Conservation (phyloP, 2,888 invertebrate species). For the Epinotia ramella region DNA sequence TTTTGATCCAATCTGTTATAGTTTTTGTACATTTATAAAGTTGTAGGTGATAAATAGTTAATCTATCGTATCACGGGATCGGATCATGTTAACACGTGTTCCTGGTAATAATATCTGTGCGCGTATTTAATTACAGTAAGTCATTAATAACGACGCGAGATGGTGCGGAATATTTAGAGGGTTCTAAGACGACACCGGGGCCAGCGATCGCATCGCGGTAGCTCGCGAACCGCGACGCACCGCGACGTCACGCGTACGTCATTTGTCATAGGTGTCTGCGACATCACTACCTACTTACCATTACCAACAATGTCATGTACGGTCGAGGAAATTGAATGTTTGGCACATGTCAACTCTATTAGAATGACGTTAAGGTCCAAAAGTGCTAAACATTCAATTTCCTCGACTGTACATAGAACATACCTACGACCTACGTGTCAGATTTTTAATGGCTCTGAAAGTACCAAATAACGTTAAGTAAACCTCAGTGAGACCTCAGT, state of each 20-base stretch:
- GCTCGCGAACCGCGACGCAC: conserved; percentile 46
- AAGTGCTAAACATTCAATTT: too few species aligned
- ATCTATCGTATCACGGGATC: conserved; percentile 56
- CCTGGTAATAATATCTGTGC: conserved; percentile 64
- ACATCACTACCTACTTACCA: conserved; percentile 51
- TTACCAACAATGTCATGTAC: conserved; percentile 47
- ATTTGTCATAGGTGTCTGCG: conserved; percentile 67
- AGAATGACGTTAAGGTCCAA: too few species aligned
- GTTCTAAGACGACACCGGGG: conserved; percentile 63
- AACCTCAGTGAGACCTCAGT: too few species aligned
- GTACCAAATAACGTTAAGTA: conserved; percentile 12
- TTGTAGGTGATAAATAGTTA: too few species aligned
- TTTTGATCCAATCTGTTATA: too few species aligned
- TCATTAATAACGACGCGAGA: conserved; percentile 72
- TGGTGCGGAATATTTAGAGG: conserved; percentile 52
- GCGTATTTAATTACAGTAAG: conserved; percentile 72
- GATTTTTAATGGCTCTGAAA: conserved; percentile 1
- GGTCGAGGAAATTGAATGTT: too few species aligned
- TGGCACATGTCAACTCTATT: too few species aligned
- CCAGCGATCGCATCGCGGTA: conserved; percentile 52
- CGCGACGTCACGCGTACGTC: conserved; percentile 64
- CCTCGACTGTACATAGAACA: conserved; percentile 11
- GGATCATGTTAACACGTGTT: conserved; percentile 65
- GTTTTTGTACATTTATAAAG: too few species aligned
- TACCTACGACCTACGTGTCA: conserved; percentile 18